phyloP scores from a whole-genome alignment of 2,797 vertebrate species.

The Myotis vivesi region DNA sequence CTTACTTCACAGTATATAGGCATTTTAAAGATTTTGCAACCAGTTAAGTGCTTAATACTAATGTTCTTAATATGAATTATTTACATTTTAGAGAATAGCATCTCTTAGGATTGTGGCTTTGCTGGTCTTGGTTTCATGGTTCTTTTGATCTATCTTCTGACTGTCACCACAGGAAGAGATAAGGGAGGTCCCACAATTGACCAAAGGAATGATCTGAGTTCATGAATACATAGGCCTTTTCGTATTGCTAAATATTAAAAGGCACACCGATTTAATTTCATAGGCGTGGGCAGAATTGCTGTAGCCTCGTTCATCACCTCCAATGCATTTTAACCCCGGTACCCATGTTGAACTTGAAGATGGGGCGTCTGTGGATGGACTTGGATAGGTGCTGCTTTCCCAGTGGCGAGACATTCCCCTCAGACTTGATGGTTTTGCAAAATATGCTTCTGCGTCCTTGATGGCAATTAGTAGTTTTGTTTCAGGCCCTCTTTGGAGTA shows the following conservation, averaged over 20 bases:
- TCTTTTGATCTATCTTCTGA: background rate
- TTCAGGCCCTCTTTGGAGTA: background rate
- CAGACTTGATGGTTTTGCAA: background rate
- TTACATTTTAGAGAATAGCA: background rate
- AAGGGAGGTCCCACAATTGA: background rate
- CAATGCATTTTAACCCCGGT: background rate
- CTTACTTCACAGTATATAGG: background rate
- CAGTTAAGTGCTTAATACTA: background rate
- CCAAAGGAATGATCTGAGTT: background rate
- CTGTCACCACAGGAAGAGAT: background rate
- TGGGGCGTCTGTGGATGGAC: background rate
- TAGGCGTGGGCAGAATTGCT: background rate
- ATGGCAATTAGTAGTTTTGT: background rate
- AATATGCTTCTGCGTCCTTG: background rate
- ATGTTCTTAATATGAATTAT: background rate
- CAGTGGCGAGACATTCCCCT: background rate
- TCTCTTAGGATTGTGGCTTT: background rate
- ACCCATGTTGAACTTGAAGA: background rate
- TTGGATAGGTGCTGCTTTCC: background rate
- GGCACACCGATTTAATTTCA: background rate
- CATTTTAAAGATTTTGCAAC: background rate
- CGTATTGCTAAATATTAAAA: background rate
- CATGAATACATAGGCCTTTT: background rate
- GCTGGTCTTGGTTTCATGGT: background rate
- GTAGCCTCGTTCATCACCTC: background rate